These are phyloP conservation scores for Kryphioiulus occultus DNA, from an alignment of 2,888 invertebrate genomes.

Conservation along the genomic window DNA sequence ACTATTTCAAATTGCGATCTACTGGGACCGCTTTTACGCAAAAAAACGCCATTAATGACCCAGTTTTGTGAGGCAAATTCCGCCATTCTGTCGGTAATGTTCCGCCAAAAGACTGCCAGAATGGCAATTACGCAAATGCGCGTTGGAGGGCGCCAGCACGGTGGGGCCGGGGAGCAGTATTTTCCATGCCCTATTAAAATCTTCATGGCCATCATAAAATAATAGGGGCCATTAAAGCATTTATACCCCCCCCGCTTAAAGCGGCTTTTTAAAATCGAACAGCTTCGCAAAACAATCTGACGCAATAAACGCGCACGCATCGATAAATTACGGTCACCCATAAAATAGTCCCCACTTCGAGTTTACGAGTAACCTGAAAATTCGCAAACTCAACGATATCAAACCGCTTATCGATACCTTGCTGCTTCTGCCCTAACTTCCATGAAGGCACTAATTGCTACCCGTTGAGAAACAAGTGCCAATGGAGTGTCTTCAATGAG, in stretches of 20 bases:
- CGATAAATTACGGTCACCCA: conserved; percentile 2
- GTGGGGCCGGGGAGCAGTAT: not conserved
- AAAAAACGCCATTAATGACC: conserved; percentile 9
- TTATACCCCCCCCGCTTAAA: not conserved
- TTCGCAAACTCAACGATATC: not conserved
- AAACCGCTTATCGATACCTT: not conserved
- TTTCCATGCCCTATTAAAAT: conserved; percentile 32
- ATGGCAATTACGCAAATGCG: conserved; percentile 35
- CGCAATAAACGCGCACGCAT: conserved; percentile 5
- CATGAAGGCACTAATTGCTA: not conserved
- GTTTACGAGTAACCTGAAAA: not conserved
- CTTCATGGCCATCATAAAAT: conserved; percentile 24
- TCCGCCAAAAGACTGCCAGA: not conserved
- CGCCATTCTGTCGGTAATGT: not conserved
- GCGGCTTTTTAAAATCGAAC: not conserved
- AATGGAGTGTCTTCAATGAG: not conserved
- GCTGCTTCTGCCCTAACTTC: not conserved
- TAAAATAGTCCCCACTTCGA: not conserved
- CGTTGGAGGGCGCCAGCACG: not conserved
- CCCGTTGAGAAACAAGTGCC: not conserved
- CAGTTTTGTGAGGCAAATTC: not conserved
- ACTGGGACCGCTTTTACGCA: not conserved
- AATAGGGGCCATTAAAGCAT: conserved; percentile 21
- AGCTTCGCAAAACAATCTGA: conserved; percentile 36
- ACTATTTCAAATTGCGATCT: conserved; percentile 13